These are phyloP conservation scores for Zeuzera pyrina DNA, from an alignment of 2,888 invertebrate species.

Conservation along the genomic window DNA sequence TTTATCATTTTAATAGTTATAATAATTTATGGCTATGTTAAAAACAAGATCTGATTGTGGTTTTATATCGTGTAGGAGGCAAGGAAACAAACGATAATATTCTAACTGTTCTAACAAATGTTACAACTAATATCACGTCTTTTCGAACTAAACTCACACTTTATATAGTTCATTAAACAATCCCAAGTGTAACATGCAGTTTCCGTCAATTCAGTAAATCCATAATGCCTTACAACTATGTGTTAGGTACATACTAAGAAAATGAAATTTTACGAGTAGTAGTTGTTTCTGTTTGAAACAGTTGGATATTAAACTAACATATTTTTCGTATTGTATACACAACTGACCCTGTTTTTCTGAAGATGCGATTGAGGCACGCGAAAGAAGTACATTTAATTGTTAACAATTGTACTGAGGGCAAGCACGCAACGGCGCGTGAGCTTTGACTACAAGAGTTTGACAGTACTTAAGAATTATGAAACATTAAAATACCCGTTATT, in stretches of 20 bases:
- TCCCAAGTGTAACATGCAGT: slow-evolving; percentile 34
- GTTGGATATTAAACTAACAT: no score
- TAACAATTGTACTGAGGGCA: slow-evolving; percentile 59
- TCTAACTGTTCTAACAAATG: slow-evolving; percentile 8
- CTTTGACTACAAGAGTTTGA: slow-evolving; percentile 35
- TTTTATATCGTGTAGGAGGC: background rate
- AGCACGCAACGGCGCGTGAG: slow-evolving; percentile 59
- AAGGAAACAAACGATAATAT: background rate
- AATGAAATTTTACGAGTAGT: no score
- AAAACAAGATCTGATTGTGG: background rate
- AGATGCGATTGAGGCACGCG: slow-evolving; percentile 56
- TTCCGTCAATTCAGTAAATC: slow-evolving; percentile 41
- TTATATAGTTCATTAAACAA: slow-evolving; percentile 29
- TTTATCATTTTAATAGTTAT: slow-evolving; percentile 23
- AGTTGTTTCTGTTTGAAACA: no score
- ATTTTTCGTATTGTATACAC: background rate
- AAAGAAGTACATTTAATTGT: slow-evolving; percentile 65
- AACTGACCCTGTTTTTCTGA: slow-evolving; percentile 58
- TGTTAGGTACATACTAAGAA: no score
- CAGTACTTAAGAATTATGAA: slow-evolving; percentile 24
- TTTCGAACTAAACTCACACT: slow-evolving; percentile 36
- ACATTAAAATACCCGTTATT: no score
- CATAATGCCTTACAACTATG: no score
- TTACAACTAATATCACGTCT: slow-evolving; percentile 42
- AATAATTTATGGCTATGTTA: background rate